These are phyloP conservation scores for Odobenus rosmarus DNA, from an alignment of 2,113 vertebrate species.

Conservation along the genomic window DNA sequence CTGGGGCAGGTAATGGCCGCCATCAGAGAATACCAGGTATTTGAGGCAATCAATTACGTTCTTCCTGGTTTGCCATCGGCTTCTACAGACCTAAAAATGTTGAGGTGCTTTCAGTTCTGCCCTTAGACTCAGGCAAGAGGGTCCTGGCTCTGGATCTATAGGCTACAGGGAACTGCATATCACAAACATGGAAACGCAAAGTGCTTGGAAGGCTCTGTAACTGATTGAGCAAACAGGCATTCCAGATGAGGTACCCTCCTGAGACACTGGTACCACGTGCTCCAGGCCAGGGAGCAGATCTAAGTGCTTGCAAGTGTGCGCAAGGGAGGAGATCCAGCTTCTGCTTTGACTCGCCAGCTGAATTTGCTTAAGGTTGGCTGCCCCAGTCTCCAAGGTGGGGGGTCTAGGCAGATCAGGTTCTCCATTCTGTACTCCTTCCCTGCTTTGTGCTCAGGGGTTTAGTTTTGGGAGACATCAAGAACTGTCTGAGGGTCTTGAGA, in stretches of 20 bases:
- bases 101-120: neutral
- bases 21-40: neutral
- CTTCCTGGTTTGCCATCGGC: neutral
- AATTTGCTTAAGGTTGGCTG: neutral
- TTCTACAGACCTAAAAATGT: neutral
- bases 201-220: neutral
- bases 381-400: neutral
- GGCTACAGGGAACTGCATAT: neutral
- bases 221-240: neutral
- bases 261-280: neutral
- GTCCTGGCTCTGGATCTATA: neutral
- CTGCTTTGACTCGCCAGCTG: neutral
- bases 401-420: neutral
- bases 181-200: neutral
- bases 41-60: neutral
- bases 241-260: neutral
- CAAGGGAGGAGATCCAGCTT: neutral
- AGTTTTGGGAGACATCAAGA: neutral
- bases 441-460: neutral
- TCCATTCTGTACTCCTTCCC: rapidly evolving
- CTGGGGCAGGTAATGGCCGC: too few relatives aligned
- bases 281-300: neutral
- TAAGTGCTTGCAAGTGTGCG: rapidly evolving
- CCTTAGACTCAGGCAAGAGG: neutral
- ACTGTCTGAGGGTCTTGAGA: neutral